phyloP scores from a whole-genome alignment of 2,113 vertebrate genomes.

The Tretioscincus oriximinensis region DNA sequence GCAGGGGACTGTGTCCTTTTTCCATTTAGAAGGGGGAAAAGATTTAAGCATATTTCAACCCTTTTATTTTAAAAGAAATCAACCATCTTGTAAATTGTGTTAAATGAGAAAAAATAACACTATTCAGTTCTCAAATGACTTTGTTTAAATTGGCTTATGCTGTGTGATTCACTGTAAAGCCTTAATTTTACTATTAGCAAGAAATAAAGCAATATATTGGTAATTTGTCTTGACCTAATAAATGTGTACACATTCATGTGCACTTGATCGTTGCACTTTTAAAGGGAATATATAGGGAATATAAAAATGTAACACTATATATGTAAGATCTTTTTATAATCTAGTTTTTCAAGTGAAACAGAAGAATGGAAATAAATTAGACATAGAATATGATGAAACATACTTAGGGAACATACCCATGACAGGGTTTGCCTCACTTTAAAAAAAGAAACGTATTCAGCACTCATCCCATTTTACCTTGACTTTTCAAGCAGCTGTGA shows the following conservation, averaged over 20 bases:
- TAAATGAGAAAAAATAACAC: constrained; percentile 65
- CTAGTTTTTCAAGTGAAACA: not conserved
- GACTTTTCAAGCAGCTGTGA: too few species aligned
- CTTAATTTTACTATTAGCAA: constrained; percentile 79
- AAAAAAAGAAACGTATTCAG: too few species aligned
- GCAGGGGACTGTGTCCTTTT: constrained; percentile 56
- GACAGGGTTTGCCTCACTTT: too few species aligned
- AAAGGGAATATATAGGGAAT: not conserved
- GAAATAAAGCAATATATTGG: constrained; percentile 82
- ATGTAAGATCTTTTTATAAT: not conserved
- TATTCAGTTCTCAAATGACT: constrained; percentile 63
- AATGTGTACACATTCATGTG: not conserved
- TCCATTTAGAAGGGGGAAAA: constrained; percentile 58
- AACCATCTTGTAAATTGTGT: constrained; percentile 68
- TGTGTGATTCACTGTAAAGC: constrained; percentile 79
- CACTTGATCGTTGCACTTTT: not conserved
- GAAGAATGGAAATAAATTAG: not conserved
- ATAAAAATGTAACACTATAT: too few species aligned
- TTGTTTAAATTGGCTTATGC: constrained; percentile 76
- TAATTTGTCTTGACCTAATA: constrained; percentile 42
- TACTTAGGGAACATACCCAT: too few species aligned
- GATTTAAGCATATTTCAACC: constrained; percentile 38
- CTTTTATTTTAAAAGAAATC: constrained; percentile 32
- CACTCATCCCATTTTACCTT: too few species aligned
- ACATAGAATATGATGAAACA: not conserved